Evolutionary conservation across 2,888 invertebrate species (phyloP), one percentile per base, ranked within the genome.

Genomic region (Cabera pusaria): DNA sequence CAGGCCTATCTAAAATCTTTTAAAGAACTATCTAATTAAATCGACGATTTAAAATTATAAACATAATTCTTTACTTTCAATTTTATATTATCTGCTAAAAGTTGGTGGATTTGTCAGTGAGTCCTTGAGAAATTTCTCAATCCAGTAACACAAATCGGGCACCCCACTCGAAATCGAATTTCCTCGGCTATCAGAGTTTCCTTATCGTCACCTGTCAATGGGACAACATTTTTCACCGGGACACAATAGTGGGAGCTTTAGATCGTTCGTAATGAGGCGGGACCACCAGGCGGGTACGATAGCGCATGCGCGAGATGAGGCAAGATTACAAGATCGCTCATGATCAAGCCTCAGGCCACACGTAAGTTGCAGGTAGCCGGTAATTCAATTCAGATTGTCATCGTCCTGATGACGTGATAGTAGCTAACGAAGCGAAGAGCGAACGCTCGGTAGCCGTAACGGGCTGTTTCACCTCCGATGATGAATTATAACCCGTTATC

Each of bases 311-410:
- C 72, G 67, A 84, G 86, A 87, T 86, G 28, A 23, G 12, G 28
- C 8, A 6, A 31, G 35, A 36, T 42, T 36, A 35, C 26, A 14
- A 72, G 78, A 82, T 82, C 74, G 71, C 62, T 74, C 64, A 69
- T 64, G 67, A n/a, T n/a, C n/a, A n/a, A 74, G 86, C 19, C 34
- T 59, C 68, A 73, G 86, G 87, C 88, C 88, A 88, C 88, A 88
- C 87, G 74, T 70, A 74, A 70, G 80, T 71, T 68, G 74, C 85
- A 85, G 84, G 87, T 85, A 86, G 86, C 78, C 72, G 61, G 86
- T 84, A 79, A 84, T 86, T 86, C 83, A 83, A 88, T 84, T 79
- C 73, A 80, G 88, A 88, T 88, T 88, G 88, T 88, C 88, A 86
- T 88, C 86, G 75, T 75, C 64, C 64, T 70, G 84, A 85, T 85